Percentiles rank a stretch among this genome's conserved stretches.
These are phyloP conservation scores for Eupithecia dodoneata DNA, from an alignment of 2,888 invertebrate genomes.

Conservation along the genomic window DNA sequence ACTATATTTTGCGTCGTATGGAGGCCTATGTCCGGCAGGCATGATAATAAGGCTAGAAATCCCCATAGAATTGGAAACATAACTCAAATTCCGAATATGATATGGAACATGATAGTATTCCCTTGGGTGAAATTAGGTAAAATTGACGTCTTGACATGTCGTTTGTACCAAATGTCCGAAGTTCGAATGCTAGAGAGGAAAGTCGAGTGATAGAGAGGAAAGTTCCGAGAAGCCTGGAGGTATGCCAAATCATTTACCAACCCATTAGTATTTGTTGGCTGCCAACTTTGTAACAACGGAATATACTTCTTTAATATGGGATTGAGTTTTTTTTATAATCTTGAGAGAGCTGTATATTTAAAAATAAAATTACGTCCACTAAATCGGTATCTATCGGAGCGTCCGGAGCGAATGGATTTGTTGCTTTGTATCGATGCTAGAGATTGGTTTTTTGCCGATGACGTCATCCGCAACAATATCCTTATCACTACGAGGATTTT, in stretches of 20 bases:
- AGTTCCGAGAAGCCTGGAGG: conserved; percentile 18
- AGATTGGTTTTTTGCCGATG: no score
- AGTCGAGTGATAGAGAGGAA: neutral
- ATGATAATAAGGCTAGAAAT: neutral
- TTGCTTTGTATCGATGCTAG: no score
- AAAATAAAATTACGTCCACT: no score
- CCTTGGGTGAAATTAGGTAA: neutral
- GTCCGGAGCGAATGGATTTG: no score
- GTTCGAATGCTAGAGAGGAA: neutral
- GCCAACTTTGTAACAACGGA: conserved; percentile 18
- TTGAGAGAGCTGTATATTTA: neutral
- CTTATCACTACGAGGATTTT: no score
- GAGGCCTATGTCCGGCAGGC: neutral
- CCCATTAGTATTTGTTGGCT: conserved; percentile 13
- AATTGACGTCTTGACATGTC: neutral
- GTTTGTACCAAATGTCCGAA: neutral
- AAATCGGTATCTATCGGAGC: no score
- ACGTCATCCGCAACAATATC: no score
- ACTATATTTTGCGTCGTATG: neutral
- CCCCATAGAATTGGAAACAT: neutral
- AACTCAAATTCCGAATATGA: neutral
- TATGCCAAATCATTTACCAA: conserved; percentile 30
- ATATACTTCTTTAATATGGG: neutral
- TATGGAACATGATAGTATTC: neutral
- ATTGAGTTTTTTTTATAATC: neutral